Base-by-base conservation (phyloP, 2,113 vertebrate species). In the Platysteira castanea region DNA sequence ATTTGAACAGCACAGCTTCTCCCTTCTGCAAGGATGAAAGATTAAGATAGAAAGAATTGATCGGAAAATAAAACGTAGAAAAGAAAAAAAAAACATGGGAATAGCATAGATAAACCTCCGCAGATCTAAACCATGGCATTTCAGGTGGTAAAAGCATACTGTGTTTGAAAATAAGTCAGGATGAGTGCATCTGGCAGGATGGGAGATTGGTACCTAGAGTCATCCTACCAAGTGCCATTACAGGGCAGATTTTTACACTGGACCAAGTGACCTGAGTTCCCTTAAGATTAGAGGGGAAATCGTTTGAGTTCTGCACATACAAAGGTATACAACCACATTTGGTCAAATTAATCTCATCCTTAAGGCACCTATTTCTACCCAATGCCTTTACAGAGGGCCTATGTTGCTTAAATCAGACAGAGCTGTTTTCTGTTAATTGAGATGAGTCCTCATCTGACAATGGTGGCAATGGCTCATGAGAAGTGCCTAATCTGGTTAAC, bases 241-340 rank as follows among this genome's bases (percentile, higher is more conserved):
- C 11, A 61, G 27, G 33, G 33, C 31, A 39, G 39, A 53, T 33
- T 79, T 87, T 63, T 47, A 47, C 16, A 52, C 20, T 28, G 54
- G 27, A 44, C 6, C 35, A 60, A 54, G n/a, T 56, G 49, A 60
- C 14, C 30, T 5, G 11, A 31, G 8, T 8, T 69, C 30, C 28
- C 6, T 71, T 76, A 47, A 68, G 13, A 60, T 17, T 2, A 3
- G 6, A 5, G 9, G 20, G 2, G 2, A 8, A 59, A 28, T 0
- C 63, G 11, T 50, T 50, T 27, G 35, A 83, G 13, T 59, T 85
- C 4, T 8, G 10, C 30, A 15, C 10, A 6, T 30, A 31, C 24
- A 52, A 59, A 57, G 18, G 16, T 10, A 22, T 35, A 37, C 14
- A 91, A 52, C 4, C 15, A 68, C 35, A 35, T 61, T 28, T 63